Base-by-base conservation (phyloP, 2,113 vertebrate species). In the Bambusicola thoracicus region DNA sequence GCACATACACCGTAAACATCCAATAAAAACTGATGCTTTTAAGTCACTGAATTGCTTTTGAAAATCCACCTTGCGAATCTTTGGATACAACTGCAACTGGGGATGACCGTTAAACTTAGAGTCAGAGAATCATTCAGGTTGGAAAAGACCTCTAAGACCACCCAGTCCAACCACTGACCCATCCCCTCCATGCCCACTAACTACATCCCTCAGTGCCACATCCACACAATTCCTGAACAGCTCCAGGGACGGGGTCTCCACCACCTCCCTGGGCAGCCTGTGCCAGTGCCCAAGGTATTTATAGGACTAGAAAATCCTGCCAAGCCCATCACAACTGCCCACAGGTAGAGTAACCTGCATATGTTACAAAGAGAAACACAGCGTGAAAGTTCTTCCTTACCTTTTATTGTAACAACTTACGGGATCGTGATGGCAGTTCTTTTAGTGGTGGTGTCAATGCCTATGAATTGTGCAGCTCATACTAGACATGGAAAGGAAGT, bases 341-440 rank as follows among this genome's bases (percentile, higher is more conserved):
- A 65, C 36, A 30, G 4, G 19, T 0, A 66, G 49, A 73, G 38
- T n/a, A n/a, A 84, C 25, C 3, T 46, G 1, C 2, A 0, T 3
- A 40, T 5, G 5, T 20, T 69, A 48, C 59, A 80, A 36, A 43
- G 44, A 77, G 73, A 89, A 48, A 58, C 30, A 36, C 14, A 55
- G 10, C 12, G 48, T 59, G 41, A 40, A 22, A 77, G 48, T 36
- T 38, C 29, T 34, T 69, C 77, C 68, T 61, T 77, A 32, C 65
- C 56, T 40, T 44, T 77, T 84, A 17, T 29, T 61, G 10, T 8
- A 66, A 22, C 65, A 53, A 8, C 10, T 61, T 73, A 61, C 11
- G 55, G 43, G 11, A 34, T 66, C 27, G 34, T 36, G 77, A 27
- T 66, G 81, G 53, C 46, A 91, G n/a, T 44, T 67, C 72, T 62